Evolutionary conservation across 2,888 invertebrate species (phyloP), one percentile per base, ranked within the genome.

Genomic region (Stegana nigrithorax): DNA sequence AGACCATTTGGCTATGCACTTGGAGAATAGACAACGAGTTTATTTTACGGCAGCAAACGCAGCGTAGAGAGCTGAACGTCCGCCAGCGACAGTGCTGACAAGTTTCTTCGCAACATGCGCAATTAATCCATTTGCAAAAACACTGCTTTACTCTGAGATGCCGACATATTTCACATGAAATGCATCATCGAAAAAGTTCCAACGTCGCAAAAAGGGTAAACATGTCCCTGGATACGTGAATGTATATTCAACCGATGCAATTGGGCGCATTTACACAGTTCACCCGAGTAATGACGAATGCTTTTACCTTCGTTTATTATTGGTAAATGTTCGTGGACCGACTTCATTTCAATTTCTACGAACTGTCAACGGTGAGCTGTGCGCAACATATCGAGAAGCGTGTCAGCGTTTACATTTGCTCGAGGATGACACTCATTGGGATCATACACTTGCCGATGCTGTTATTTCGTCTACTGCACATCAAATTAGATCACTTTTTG

Each of bases 151-250:
- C 42, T 39, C 42, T 4, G 42, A 39, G 8, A 39, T 39, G 42
- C 7, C 42, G 42, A 39, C 4, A 39, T 78, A 79, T 73, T 79
- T 65, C 59, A 81, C 76, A 58, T 78, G 73, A 73, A 79, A 81
- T 71, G 62, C 62, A 67, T 75, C 75, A 61, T 68, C 71, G 61
- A 80, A 74, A 63, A 71, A 71, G 68, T 82, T 78, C 62, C 64
- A 73, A 29, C 29, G 29, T 5, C 10, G 5, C 29, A 29, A 29
- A 29, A 10, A 10, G 10, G 6, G 5, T 10, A 29, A 29, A 29
- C 3, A 2, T 1, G 3, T 32, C 8, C 1, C 32, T 8, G 32
- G 32, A 32, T 32, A 32, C 32, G 32, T 1, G 32, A 32, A 32
- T 32, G 32, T 32, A 2, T 32, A 32, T 32, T 32, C 32, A 32